Evolutionary conservation across 2,797 vertebrate genomes (phyloP).

Genomic region (Neosalanx taihuensis): DNA sequence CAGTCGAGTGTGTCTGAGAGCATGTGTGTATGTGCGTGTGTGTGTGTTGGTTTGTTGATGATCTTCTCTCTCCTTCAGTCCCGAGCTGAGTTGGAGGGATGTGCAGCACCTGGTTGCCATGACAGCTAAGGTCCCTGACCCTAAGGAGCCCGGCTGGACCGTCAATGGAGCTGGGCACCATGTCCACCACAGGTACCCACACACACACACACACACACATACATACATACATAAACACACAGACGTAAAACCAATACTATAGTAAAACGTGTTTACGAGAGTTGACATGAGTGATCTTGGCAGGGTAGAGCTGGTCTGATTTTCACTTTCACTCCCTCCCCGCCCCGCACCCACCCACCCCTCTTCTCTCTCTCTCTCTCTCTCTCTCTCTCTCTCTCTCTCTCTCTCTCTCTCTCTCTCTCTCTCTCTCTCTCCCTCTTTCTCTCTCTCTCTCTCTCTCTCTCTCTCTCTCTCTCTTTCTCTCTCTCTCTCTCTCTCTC

Average conservation of each 20-base stretch:
- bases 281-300: constrained; percentile 66
- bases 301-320: constrained; percentile 39
- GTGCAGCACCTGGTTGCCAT: constrained; percentile 75
- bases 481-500: too few relatives aligned
- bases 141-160: constrained; percentile 67
- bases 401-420: too few relatives aligned
- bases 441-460: too few relatives aligned
- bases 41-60: constrained; percentile 13
- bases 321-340: too few relatives aligned
- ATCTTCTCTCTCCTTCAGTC: constrained; percentile 67
- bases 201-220: background rate
- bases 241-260: background rate
- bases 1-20: background rate
- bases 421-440: too few relatives aligned
- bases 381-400: too few relatives aligned
- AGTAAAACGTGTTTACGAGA: constrained; percentile 47
- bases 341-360: too few relatives aligned
- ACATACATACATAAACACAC: constrained; percentile 3
- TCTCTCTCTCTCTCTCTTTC: too few relatives aligned
- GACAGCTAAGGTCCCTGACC: constrained; percentile 74
- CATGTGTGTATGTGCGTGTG: background rate
- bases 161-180: constrained; percentile 74
- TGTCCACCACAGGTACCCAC: constrained; percentile 75
- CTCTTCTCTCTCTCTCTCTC: too few relatives aligned
- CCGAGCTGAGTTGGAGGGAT: constrained; percentile 76